These are phyloP conservation scores for Ptyas mucosa DNA, from an alignment of 2,113 vertebrate species.

Conservation along the genomic window DNA sequence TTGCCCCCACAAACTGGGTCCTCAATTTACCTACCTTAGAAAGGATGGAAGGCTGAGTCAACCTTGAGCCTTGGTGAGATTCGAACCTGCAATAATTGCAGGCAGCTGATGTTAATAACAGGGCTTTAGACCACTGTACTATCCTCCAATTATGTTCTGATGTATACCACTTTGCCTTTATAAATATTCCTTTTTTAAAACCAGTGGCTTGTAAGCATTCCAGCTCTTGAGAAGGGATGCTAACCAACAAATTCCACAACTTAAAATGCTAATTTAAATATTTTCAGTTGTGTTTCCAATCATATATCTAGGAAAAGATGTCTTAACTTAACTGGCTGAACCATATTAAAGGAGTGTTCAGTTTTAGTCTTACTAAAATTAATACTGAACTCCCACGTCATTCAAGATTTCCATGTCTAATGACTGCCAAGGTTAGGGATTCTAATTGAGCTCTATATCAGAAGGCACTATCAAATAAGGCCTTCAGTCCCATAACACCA, in stretches of 20 bases:
- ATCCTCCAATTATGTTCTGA: background rate
- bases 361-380: background rate
- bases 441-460: background rate
- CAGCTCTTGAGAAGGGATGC: background rate
- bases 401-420: background rate
- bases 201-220: background rate
- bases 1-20: too few relatives aligned
- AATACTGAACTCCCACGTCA: background rate
- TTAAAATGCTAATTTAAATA: background rate
- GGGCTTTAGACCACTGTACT: too few relatives aligned
- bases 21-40: too few relatives aligned
- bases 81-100: too few relatives aligned
- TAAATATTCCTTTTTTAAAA: background rate
- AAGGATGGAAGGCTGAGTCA: too few relatives aligned
- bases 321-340: background rate
- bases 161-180: background rate
- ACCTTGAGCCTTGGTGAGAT: too few relatives aligned
- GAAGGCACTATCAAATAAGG: background rate
- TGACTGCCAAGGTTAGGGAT: background rate
- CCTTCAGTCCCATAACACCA: background rate
- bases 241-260: background rate
- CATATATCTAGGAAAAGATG: background rate
- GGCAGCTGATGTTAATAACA: too few relatives aligned
- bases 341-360: background rate
- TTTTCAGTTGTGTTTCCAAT: background rate